These are phyloP conservation scores for Pyrrhia umbra DNA, from an alignment of 2,888 invertebrate genomes.

Conservation along the genomic window DNA sequence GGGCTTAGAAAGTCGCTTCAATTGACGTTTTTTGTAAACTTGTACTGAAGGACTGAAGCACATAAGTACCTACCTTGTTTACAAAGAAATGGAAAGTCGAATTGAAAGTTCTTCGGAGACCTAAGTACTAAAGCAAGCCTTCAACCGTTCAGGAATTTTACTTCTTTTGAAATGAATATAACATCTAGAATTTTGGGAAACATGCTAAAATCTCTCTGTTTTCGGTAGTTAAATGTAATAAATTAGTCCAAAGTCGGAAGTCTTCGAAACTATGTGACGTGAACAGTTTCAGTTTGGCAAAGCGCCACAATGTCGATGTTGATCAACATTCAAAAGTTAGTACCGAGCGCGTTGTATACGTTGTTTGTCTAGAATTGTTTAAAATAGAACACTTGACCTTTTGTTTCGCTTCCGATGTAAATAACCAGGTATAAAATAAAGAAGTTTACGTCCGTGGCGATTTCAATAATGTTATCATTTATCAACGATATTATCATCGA, in stretches of 20 bases:
- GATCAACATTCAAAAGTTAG: conserved; percentile 29
- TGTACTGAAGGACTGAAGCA: too few relatives aligned
- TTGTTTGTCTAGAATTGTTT: conserved; percentile 17
- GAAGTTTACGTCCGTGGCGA: neutral
- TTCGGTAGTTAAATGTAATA: neutral
- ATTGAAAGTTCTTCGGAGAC: too few relatives aligned
- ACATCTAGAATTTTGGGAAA: too few relatives aligned
- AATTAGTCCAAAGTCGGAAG: neutral
- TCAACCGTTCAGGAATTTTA: too few relatives aligned
- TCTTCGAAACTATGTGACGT: neutral
- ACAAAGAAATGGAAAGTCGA: too few relatives aligned
- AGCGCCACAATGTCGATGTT: conserved; percentile 45
- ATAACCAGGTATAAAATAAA: neutral
- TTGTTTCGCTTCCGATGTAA: conserved; percentile 21
- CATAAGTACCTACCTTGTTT: too few relatives aligned
- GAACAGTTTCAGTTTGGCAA: conserved; percentile 38
- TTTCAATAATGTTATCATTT: neutral
- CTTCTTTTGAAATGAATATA: too few relatives aligned
- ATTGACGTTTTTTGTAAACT: too few relatives aligned
- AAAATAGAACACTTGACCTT: conserved; percentile 16
- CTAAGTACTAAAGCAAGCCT: too few relatives aligned
- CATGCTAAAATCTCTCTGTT: neutral
- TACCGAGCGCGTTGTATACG: neutral
- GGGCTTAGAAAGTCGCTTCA: too few relatives aligned
- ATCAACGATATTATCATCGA: neutral